phyloP scores from a whole-genome alignment of 2,888 invertebrate species.

The Pomacea canaliculata region DNA sequence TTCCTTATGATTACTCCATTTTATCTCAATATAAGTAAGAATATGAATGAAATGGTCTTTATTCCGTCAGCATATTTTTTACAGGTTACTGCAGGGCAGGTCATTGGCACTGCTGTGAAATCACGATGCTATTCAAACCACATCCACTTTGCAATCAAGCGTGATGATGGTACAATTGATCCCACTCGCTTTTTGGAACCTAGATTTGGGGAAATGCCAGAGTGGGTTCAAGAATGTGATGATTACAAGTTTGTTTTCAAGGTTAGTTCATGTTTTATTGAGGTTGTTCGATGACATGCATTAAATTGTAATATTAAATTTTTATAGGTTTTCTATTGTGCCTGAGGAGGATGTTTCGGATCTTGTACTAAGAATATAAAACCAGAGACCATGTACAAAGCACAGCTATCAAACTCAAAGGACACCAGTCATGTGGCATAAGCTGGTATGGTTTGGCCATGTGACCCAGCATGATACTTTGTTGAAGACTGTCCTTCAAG shows the following conservation, averaged over 20 bases:
- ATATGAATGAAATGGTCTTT: background rate
- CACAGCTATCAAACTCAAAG: too few relatives aligned
- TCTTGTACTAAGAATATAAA: too few relatives aligned
- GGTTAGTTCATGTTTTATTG: constrained; percentile 25
- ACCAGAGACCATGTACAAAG: too few relatives aligned
- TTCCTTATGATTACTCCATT: too few relatives aligned
- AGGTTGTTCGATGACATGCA: too few relatives aligned
- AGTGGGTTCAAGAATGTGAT: constrained; percentile 50
- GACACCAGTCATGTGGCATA: too few relatives aligned
- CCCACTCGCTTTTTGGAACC: constrained; percentile 42
- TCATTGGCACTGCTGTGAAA: constrained; percentile 38
- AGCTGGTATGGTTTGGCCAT: too few relatives aligned
- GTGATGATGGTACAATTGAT: constrained; percentile 36
- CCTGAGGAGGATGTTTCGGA: too few relatives aligned
- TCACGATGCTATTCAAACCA: constrained; percentile 44
- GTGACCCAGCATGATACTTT: too few relatives aligned
- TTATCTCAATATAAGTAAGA: background rate
- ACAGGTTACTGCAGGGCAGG: constrained; percentile 48
- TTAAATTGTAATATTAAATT: too few relatives aligned
- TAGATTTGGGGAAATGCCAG: constrained; percentile 36
- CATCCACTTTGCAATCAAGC: constrained; percentile 49
- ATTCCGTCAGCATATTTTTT: background rate
- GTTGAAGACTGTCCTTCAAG: too few relatives aligned
- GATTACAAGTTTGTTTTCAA: constrained; percentile 48
- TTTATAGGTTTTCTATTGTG: too few relatives aligned